Evolutionary conservation across 2,113 vertebrate genomes (phyloP).

Genomic region (Amblyornis subalaris): DNA sequence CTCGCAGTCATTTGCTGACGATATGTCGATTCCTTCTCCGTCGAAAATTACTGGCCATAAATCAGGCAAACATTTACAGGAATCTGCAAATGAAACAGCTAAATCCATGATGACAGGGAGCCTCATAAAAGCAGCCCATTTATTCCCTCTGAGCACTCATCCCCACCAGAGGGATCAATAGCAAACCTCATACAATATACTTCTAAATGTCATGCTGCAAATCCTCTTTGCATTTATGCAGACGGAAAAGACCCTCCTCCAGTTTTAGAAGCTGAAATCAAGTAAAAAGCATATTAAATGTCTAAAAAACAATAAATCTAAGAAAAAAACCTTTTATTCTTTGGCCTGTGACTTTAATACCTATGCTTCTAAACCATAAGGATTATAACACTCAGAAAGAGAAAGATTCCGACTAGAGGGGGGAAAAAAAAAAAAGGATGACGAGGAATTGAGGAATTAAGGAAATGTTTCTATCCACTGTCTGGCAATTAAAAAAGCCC

Average conservation of each 20-base stretch:
- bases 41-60: conserved; percentile 81
- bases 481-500: neutral
- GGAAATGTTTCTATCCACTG: neutral
- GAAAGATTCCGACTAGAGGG: neutral
- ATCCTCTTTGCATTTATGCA: conserved; percentile 71
- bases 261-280: conserved; percentile 42
- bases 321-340: neutral
- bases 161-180: conserved; percentile 76
- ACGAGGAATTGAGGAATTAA: neutral
- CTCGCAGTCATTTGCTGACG: conserved; percentile 65
- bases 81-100: conserved; percentile 83
- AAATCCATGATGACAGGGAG: conserved; percentile 83
- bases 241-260: conserved; percentile 22
- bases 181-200: conserved; percentile 73
- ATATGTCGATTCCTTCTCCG: conserved; percentile 62
- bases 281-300: conserved; percentile 42
- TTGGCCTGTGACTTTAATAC: neutral
- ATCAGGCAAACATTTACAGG: conserved; percentile 87
- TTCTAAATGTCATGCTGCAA: conserved; percentile 74
- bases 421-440: neutral
- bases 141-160: conserved; percentile 74
- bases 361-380: neutral
- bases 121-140: conserved; percentile 79
- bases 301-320: neutral
- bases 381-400: neutral